These are phyloP conservation scores for Aurelia sp. DNA, from an alignment of 30 jellyfish, hydroid and myxozoan species.

Conservation along the genomic window DNA sequence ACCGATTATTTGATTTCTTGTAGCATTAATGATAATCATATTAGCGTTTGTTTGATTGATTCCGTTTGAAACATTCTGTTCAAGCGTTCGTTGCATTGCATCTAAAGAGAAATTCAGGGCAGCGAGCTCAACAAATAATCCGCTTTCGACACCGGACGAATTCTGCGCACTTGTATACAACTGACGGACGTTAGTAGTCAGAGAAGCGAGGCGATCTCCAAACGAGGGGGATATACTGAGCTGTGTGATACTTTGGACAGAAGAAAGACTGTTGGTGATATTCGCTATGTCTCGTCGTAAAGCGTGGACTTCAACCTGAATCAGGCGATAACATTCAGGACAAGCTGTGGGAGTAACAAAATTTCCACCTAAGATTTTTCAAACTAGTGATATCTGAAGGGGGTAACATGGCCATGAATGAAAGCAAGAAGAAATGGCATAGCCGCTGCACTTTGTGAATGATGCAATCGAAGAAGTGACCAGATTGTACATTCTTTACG, in stretches of 20 bases:
- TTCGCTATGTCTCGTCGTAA: constrained; percentile 48
- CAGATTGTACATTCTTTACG: too few relatives aligned
- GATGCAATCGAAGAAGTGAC: too few relatives aligned
- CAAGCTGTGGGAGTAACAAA: constrained; percentile 44
- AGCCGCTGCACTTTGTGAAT: too few relatives aligned
- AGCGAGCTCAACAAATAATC: constrained; percentile 54
- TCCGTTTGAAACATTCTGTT: constrained; percentile 35
- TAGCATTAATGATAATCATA: constrained; percentile 24
- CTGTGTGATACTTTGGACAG: constrained; percentile 39
- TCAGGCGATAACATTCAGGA: constrained; percentile 76
- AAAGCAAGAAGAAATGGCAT: too few relatives aligned
- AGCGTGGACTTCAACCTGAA: constrained; percentile 77
- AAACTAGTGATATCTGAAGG: too few relatives aligned
- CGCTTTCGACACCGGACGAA: constrained; percentile 48
- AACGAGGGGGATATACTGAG: constrained; percentile 36
- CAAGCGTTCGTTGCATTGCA: constrained; percentile 44
- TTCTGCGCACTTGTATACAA: constrained; percentile 34
- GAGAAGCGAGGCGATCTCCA: constrained; percentile 36
- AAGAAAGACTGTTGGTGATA: constrained; percentile 27
- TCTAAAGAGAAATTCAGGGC: constrained; percentile 55
- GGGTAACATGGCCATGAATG: too few relatives aligned
- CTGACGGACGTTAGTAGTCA: constrained; percentile 26
- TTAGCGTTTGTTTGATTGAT: constrained; percentile 23
- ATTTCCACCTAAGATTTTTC: too few relatives aligned
- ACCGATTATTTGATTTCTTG: constrained; percentile 11